phyloP scores from a whole-genome alignment of 2,113 vertebrate species.

The Malurus melanocephalus region DNA sequence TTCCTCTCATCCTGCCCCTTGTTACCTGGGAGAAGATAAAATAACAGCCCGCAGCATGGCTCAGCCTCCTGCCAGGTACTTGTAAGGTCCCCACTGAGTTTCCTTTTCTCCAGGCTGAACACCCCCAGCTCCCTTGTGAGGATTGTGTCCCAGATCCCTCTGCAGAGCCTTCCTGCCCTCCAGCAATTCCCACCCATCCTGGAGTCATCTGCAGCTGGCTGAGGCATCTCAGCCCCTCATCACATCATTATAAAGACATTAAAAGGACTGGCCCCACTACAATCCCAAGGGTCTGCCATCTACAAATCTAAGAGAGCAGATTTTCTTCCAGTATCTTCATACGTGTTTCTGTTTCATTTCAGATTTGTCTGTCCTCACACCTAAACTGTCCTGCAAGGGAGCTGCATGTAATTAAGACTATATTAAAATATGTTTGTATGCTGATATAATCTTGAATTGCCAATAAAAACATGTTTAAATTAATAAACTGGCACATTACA shows the following conservation, averaged over 20 bases:
- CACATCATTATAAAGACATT: background rate
- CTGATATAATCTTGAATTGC: background rate
- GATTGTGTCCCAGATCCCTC: background rate
- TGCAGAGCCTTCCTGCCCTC: background rate
- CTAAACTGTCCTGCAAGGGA: background rate
- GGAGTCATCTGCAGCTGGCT: background rate
- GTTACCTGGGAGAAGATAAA: background rate
- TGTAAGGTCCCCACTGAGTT: background rate
- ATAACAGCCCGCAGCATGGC: too few relatives aligned
- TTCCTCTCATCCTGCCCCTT: background rate
- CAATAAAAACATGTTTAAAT: conserved; percentile 31
- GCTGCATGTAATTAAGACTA: background rate
- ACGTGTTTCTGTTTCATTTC: background rate
- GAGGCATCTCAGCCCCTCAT: background rate
- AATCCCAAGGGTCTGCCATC: background rate
- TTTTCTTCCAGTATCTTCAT: background rate
- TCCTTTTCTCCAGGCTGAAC: background rate
- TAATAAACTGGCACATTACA: conserved; percentile 45
- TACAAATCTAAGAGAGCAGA: background rate
- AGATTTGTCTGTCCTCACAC: background rate
- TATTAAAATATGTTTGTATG: background rate
- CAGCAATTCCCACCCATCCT: background rate
- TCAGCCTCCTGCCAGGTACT: background rate
- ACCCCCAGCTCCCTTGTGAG: background rate
- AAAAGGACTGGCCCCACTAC: too few relatives aligned